Evolutionary conservation across 2,888 invertebrate genomes (phyloP).

Genomic region (Tromatobia lineatoria): DNA sequence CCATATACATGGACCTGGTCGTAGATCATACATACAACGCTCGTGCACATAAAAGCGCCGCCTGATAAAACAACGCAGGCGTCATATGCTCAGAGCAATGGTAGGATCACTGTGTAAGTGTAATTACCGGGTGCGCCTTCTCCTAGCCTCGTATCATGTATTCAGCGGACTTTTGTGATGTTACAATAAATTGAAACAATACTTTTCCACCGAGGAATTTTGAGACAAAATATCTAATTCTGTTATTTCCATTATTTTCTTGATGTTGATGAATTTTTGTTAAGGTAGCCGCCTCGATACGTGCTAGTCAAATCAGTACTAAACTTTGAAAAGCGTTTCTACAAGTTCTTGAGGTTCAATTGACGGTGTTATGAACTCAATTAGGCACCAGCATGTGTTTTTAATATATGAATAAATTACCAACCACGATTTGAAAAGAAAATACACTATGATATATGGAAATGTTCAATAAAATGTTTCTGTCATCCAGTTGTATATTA

Average conservation of each 20-base stretch:
- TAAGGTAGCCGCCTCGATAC: too few species aligned
- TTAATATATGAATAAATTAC: too few species aligned
- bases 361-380: too few species aligned
- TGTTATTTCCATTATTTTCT: not conserved
- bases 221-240: not conserved
- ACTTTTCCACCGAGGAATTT: not conserved
- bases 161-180: not conserved
- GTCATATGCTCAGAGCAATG: not conserved
- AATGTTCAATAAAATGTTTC: too few species aligned
- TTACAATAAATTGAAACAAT: not conserved
- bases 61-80: slow-evolving; percentile 34
- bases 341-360: too few species aligned
- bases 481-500: too few species aligned
- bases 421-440: too few species aligned
- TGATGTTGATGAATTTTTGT: too few species aligned
- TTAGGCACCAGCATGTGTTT: too few species aligned
- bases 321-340: too few species aligned
- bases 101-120: not conserved
- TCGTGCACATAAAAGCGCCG: slow-evolving; percentile 33
- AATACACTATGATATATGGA: too few species aligned
- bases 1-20: not conserved
- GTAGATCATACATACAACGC: not conserved
- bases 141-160: not conserved
- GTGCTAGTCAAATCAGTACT: too few species aligned
- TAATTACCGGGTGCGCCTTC: slow-evolving; percentile 5